Percentiles rank a stretch among this genome's conserved stretches.
Evolutionary conservation across 2,888 invertebrate genomes (phyloP).

Genomic region (Dendrolimus pini): DNA sequence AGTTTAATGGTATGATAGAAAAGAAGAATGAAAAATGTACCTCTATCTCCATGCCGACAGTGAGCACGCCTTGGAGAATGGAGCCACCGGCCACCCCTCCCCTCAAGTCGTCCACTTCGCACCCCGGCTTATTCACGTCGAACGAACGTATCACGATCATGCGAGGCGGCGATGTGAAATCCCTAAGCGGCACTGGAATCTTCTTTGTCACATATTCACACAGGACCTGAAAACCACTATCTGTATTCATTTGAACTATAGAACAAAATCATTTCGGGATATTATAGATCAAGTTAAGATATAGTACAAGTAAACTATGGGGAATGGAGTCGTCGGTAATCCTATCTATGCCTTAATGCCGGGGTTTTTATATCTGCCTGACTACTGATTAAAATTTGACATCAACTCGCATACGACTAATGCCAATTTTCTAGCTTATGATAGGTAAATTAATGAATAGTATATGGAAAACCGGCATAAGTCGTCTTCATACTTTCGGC

Average conservation of each 20-base stretch:
- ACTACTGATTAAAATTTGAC: too few species aligned
- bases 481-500: too few species aligned
- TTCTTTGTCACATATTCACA: conserved; percentile 99
- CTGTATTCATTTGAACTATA: not conserved
- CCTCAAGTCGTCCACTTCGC: conserved; percentile 97
- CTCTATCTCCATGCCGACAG: conserved; percentile 99
- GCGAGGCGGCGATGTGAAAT: conserved; percentile 96
- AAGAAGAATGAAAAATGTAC: conserved; percentile 53
- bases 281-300: conserved; percentile 3
- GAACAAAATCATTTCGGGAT: not conserved
- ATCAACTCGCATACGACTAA: too few species aligned
- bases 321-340: too few species aligned
- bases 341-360: too few species aligned
- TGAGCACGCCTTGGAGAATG: conserved; percentile 95
- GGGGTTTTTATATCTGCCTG: too few species aligned
- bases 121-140: conserved; percentile 99
- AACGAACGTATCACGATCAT: conserved; percentile 98
- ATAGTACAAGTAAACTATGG: too few species aligned
- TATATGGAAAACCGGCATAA: too few species aligned
- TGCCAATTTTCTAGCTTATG: too few species aligned
- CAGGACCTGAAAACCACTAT: conserved; percentile 73
- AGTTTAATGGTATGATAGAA: too few species aligned
- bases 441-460: too few species aligned
- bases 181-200: conserved; percentile 96
- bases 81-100: conserved; percentile 99